These are phyloP conservation scores for Muntiacus muntjak DNA, from an alignment of 2,113 vertebrate genomes.

Conservation along the genomic window DNA sequence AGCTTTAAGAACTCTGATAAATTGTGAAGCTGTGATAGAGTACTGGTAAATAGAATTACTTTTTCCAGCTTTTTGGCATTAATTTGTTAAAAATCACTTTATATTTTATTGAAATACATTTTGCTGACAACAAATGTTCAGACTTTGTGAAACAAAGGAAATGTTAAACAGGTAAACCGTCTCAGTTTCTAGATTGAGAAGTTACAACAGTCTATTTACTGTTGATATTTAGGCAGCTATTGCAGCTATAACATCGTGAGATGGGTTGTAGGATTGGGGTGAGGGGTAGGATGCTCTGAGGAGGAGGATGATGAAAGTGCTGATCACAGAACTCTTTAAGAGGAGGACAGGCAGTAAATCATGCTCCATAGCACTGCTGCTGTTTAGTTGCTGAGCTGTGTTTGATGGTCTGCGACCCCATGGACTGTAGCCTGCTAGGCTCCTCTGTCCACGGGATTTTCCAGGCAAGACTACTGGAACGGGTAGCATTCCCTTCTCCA, in stretches of 20 bases:
- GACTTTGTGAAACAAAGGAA: conserved; percentile 27
- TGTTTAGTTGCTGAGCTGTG: neutral
- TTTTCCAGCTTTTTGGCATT: conserved; percentile 63
- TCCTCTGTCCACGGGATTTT: neutral
- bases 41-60: conserved; percentile 67
- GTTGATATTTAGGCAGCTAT: neutral
- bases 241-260: neutral
- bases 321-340: neutral
- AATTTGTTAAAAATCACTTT: conserved; percentile 68
- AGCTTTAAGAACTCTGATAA: conserved; percentile 77
- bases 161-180: neutral
- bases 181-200: neutral
- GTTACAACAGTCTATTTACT: neutral
- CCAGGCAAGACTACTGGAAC: neutral
- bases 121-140: conserved; percentile 53
- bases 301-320: neutral
- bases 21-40: conserved; percentile 42
- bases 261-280: neutral
- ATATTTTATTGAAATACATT: conserved; percentile 63
- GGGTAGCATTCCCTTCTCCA: neutral
- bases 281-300: neutral
- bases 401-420: neutral
- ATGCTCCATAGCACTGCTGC: neutral
- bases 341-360: neutral
- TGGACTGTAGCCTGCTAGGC: neutral